Conservation (phyloP, 2,113 vertebrate species). For the Crotalus viridis region DNA sequence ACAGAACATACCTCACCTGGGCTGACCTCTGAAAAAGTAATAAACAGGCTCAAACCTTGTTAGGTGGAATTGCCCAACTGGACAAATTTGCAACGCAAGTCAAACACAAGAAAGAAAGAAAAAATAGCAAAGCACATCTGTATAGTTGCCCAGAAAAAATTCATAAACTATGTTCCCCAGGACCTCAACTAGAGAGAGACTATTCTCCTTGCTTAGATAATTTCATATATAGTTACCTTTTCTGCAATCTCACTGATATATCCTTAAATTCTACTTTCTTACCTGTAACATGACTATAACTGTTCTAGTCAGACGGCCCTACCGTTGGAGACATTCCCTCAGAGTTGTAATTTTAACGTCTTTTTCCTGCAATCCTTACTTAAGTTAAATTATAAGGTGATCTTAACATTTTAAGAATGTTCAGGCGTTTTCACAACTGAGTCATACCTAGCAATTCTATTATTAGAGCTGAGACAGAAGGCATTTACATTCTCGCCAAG, state of each 20-base stretch:
- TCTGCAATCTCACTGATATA: background rate
- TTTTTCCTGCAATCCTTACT: background rate
- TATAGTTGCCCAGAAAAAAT: background rate
- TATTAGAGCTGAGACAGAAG: background rate
- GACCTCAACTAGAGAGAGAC: background rate
- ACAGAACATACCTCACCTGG: background rate
- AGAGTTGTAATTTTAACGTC: background rate
- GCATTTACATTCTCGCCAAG: background rate
- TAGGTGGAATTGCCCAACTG: background rate
- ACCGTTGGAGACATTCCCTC: background rate
- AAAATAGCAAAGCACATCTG: background rate
- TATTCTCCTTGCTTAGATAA: background rate
- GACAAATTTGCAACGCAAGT: background rate
- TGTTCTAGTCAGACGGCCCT: background rate
- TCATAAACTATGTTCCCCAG: background rate
- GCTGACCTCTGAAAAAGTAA: background rate
- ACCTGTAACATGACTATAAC: background rate
- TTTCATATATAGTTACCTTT: background rate
- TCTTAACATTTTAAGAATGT: background rate
- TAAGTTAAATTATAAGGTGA: constrained; percentile 3
- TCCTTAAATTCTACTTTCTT: background rate
- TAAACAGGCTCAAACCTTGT: background rate
- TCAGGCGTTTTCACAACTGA: background rate
- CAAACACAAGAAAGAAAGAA: background rate
- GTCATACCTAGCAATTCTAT: background rate